Percentiles rank a stretch among this genome's conserved stretches.
Conservation (phyloP, 2,797 vertebrate genomes). For the Enteromius trimaculatus region DNA sequence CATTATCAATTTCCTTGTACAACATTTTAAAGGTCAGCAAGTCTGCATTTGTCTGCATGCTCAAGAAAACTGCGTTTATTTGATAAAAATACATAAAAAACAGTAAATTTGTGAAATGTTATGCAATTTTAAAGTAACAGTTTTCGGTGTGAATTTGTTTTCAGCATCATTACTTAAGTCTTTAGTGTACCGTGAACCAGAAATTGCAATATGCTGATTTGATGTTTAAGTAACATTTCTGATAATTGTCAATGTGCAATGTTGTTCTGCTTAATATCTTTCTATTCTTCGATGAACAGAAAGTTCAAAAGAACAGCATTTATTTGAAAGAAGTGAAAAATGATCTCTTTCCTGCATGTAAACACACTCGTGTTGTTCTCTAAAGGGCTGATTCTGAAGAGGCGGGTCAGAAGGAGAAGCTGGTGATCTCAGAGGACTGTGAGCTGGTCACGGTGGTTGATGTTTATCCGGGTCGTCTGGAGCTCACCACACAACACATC, state of each 20-base stretch:
- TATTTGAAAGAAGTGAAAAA: background rate
- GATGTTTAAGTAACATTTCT: background rate
- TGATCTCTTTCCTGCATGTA: background rate
- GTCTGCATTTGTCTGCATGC: too few species aligned
- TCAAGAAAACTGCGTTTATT: background rate
- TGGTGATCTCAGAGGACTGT: constrained; percentile 91
- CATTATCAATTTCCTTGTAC: background rate
- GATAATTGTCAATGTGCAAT: background rate
- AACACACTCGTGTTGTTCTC: background rate
- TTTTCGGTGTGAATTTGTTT: background rate
- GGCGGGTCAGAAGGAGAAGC: constrained; percentile 91
- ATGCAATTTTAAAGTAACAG: background rate
- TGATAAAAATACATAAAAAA: background rate
- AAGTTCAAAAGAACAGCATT: background rate
- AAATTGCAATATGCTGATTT: background rate
- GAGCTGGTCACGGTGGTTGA: constrained; percentile 93
- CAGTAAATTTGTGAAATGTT: background rate
- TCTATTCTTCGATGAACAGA: background rate
- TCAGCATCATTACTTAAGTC: background rate
- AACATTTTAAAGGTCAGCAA: background rate
- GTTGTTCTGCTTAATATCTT: background rate
- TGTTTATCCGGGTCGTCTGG: constrained; percentile 89
- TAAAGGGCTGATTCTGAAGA: constrained; percentile 89
- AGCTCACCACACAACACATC: constrained; percentile 95
- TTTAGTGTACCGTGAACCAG: background rate